A percentile compares a stretch with the other conserved stretches of the same genome.
phyloP scores from a whole-genome alignment of 2,113 vertebrate species.

The Nycticebus coucang region DNA sequence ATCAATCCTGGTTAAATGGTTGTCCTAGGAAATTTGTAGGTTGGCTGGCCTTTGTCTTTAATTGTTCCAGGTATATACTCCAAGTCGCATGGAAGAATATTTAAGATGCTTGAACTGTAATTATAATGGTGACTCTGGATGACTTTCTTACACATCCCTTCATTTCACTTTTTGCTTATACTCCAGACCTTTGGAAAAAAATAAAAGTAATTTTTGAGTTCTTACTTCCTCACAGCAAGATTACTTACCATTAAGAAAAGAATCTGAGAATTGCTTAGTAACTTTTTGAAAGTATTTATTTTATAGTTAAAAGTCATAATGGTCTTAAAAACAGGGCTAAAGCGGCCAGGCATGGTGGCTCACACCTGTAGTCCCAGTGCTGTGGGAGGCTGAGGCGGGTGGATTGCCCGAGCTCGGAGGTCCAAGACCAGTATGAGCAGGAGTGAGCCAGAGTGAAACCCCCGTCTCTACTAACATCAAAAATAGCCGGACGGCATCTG shows the following conservation, averaged over 20 bases:
- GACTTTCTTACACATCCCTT: not conserved
- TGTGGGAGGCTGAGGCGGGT: too few relatives aligned
- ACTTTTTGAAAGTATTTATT: slow-evolving; percentile 42
- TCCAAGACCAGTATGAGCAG: too few relatives aligned
- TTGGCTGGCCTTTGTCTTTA: not conserved
- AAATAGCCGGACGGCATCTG: too few relatives aligned
- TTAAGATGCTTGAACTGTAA: not conserved
- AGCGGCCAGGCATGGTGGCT: not conserved
- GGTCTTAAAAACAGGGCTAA: slow-evolving; percentile 2
- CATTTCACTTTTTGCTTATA: slow-evolving; percentile 31
- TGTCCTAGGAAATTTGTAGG: not conserved
- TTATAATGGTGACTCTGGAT: not conserved
- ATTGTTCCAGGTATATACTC: not conserved
- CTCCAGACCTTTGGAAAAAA: slow-evolving; percentile 5
- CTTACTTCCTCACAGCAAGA: not conserved
- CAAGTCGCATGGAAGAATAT: not conserved
- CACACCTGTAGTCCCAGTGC: too few relatives aligned
- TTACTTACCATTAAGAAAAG: slow-evolving; percentile 15
- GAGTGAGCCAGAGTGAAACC: too few relatives aligned
- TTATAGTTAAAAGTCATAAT: slow-evolving; percentile 53
- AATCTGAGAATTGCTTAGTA: not conserved
- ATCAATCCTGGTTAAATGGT: not conserved
- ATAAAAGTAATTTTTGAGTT: slow-evolving; percentile 36
- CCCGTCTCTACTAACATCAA: too few relatives aligned
- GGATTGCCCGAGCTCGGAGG: too few relatives aligned